Conservation (phyloP, 2,888 invertebrate genomes). For the Spilosoma lubricipeda region DNA sequence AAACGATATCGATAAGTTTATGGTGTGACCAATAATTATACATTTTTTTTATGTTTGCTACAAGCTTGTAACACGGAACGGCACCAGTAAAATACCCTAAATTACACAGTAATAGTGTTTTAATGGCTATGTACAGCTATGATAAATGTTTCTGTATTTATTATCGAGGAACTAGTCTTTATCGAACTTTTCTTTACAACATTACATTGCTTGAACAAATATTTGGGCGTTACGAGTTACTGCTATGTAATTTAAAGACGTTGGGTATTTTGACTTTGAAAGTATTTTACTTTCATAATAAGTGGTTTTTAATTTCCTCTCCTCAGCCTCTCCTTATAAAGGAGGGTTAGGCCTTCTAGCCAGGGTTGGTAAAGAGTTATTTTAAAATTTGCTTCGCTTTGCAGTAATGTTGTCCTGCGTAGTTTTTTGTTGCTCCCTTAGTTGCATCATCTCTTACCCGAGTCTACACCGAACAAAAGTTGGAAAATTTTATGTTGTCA, state of each 20-base stretch:
- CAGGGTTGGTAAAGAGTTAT: too few species aligned
- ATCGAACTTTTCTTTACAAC: slow-evolving; percentile 5
- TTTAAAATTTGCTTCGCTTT: too few species aligned
- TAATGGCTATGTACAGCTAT: slow-evolving; percentile 40
- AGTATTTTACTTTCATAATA: background rate
- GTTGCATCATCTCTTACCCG: too few species aligned
- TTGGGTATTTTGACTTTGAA: background rate
- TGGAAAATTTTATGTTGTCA: too few species aligned
- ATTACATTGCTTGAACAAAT: background rate
- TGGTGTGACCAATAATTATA: slow-evolving; percentile 28
- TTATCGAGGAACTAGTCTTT: slow-evolving; percentile 11
- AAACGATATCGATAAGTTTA: slow-evolving; percentile 7
- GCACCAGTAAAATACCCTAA: slow-evolving; percentile 26
- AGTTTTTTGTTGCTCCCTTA: too few species aligned
- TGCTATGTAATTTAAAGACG: slow-evolving; percentile 1
- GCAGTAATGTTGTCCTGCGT: too few species aligned
- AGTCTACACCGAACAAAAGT: too few species aligned
- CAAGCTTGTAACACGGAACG: slow-evolving; percentile 13
- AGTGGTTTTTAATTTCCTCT: background rate
- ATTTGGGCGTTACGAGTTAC: background rate
- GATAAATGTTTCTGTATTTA: slow-evolving; percentile 35
- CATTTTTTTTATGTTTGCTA: slow-evolving; percentile 43
- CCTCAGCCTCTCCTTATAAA: too few species aligned
- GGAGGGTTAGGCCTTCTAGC: too few species aligned
- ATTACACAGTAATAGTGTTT: slow-evolving; percentile 46